phyloP scores from a whole-genome alignment of 2,888 invertebrate species.

The Pheosia tremula region DNA sequence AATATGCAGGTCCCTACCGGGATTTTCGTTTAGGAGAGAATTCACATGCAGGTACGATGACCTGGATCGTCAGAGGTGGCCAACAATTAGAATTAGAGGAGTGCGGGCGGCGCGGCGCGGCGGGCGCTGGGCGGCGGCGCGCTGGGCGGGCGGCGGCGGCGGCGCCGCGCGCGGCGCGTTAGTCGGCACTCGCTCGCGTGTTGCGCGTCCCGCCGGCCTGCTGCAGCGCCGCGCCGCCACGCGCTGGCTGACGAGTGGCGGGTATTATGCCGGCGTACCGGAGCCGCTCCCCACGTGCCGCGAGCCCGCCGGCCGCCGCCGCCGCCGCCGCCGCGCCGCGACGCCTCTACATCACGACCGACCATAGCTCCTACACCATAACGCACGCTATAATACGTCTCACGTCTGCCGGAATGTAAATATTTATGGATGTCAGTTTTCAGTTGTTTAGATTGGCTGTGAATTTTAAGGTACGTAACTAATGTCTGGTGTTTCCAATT shows the following conservation, averaged over 20 bases:
- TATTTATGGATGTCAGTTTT: conserved; percentile 84
- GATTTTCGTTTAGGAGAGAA: conserved; percentile 59
- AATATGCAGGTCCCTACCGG: conserved; percentile 68
- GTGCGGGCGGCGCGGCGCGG: conserved; percentile 52
- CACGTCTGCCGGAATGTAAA: conserved; percentile 79
- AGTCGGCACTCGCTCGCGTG: conserved; percentile 55
- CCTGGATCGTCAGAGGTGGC: conserved; percentile 75
- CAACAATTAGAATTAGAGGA: conserved; percentile 77
- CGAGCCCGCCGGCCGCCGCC: conserved; percentile 58
- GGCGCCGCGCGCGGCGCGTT: conserved; percentile 46
- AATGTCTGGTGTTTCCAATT: conserved; percentile 61
- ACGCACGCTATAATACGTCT: conserved; percentile 70
- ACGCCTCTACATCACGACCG: conserved; percentile 51
- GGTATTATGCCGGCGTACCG: conserved; percentile 75
- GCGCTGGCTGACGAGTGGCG: conserved; percentile 52
- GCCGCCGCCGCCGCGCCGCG: conserved; percentile 55
- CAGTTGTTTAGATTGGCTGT: conserved; percentile 84
- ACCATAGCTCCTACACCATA: conserved; percentile 56
- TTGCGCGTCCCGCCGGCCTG: conserved; percentile 50
- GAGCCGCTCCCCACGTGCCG: conserved; percentile 67
- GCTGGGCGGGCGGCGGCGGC: conserved; percentile 30
- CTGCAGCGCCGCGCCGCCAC: conserved; percentile 46
- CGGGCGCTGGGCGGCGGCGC: conserved; percentile 34
- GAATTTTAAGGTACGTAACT: conserved; percentile 83
- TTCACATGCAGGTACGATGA: conserved; percentile 76